Conservation (phyloP, 2,888 invertebrate species). For the Callyntrura sp. region DNA sequence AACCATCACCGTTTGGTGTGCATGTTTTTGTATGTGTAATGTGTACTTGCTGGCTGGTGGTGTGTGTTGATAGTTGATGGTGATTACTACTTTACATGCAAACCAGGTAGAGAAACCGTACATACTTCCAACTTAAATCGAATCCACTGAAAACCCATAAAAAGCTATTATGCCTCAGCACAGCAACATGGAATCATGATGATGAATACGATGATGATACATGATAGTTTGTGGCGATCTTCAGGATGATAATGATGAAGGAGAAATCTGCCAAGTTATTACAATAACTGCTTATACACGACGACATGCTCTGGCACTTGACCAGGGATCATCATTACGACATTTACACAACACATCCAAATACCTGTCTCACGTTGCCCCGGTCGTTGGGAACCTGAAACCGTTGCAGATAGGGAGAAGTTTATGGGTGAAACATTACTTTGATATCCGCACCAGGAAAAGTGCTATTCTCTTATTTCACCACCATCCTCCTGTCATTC, state of each 20-base stretch:
- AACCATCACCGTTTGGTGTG: slow-evolving; percentile 38
- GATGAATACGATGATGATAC: slow-evolving; percentile 44
- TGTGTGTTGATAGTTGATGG: too few relatives aligned
- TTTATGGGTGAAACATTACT: too few relatives aligned
- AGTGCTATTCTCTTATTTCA: too few relatives aligned
- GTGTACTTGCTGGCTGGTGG: too few relatives aligned
- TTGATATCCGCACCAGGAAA: too few relatives aligned
- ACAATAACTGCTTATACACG: not conserved
- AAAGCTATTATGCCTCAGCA: slow-evolving; percentile 39
- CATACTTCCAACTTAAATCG: slow-evolving; percentile 24
- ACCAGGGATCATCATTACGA: slow-evolving; percentile 22
- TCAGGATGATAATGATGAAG: slow-evolving; percentile 40
- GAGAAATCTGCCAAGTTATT: slow-evolving; percentile 47
- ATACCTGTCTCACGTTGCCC: slow-evolving; percentile 70
- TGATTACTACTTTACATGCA: slow-evolving; percentile 74
- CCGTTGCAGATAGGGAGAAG: too few relatives aligned
- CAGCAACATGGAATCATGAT: slow-evolving; percentile 36
- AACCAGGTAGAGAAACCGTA: slow-evolving; percentile 61
- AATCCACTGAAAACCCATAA: slow-evolving; percentile 55
- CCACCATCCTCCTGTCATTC: too few relatives aligned
- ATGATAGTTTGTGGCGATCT: slow-evolving; percentile 39
- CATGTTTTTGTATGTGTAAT: slow-evolving; percentile 27
- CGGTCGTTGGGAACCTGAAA: not conserved
- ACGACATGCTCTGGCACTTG: slow-evolving; percentile 28
- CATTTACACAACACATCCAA: not conserved